Evolutionary conservation across 1,140 invertebrate species (phyloP).

Genomic region (Drosophila subobscura): DNA sequence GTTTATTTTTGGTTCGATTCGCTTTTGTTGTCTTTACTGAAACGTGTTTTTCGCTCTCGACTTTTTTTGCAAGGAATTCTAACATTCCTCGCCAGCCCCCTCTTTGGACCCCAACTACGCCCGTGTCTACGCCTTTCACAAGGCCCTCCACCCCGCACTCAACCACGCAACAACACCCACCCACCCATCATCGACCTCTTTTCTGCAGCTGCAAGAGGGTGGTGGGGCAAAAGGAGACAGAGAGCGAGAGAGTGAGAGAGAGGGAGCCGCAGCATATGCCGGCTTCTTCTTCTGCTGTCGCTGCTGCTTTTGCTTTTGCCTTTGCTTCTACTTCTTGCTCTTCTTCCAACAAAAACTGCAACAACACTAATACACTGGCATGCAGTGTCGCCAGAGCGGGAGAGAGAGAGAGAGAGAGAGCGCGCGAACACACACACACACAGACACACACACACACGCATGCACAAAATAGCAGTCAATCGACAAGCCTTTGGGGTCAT

Average conservation of each 20-base stretch:
- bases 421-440: slow-evolving; percentile 22
- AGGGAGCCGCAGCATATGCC: slow-evolving; percentile 73
- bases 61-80: slow-evolving; percentile 9
- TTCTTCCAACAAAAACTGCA: slow-evolving; percentile 57
- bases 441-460: slow-evolving; percentile 18
- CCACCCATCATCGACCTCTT: slow-evolving; percentile 79
- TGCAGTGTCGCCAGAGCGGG: too few species aligned
- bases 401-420: too few species aligned
- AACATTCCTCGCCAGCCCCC: slow-evolving; percentile 11
- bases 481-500: slow-evolving; percentile 83
- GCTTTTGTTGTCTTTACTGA: too few species aligned
- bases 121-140: slow-evolving; percentile 32
- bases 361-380: slow-evolving; percentile 47
- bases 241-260: slow-evolving; percentile 17
- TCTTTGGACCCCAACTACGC: slow-evolving; percentile 10
- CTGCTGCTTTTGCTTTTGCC: slow-evolving; percentile 55
- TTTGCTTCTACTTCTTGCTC: slow-evolving; percentile 65
- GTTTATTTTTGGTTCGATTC: too few species aligned
- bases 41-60: too few species aligned
- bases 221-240: slow-evolving; percentile 3
- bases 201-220: slow-evolving; percentile 59
- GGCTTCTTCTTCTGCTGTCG: slow-evolving; percentile 71
- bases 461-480: slow-evolving; percentile 71
- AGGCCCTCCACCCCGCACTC: slow-evolving; percentile 16
- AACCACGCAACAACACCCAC: slow-evolving; percentile 47